Evolutionary conservation across 2,797 vertebrate species (phyloP), one percentile per base, ranked within the genome.

Genomic region (Luscinia luscinia): DNA sequence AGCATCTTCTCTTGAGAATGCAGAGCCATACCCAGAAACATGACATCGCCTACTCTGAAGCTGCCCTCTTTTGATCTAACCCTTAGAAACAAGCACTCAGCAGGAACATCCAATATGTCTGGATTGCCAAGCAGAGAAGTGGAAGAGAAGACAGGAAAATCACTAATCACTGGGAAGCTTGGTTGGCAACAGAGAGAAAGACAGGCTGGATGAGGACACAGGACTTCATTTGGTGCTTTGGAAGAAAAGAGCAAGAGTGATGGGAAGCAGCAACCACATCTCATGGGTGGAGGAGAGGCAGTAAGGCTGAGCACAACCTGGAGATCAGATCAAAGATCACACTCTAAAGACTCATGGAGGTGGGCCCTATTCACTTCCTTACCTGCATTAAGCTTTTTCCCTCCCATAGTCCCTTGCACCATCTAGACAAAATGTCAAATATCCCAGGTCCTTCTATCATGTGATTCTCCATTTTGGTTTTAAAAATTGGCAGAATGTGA

Each of bases 261-360:
- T 30, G 41, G 76, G 80, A 88, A 77, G 77, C 7, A 78, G 52
- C 43, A 59, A 59, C 15, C 23, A 32, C 27, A 27, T n/a, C 49
- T 72, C 12, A 2, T 4, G 18, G 2, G 5, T 0, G 0, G 67
- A 59, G 66, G 26, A 73, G 52, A 63, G 57, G 54, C 15, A 63
- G 61, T 2, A 28, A 59, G 48, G 73, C 55, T 48, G 22, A 73
- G 83, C 14, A 12, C 17, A 77, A 80, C 24, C 9, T 0, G 0
- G 57, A 77, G 54, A 64, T 26, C 24, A 14, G n/a, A 77, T 40
- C 41, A 43, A 88, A 91, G 54, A 75, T 21, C 40, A 34, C 58
- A 78, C 30, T 48, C 27, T 51, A 40, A 67, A 84, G 59, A 34
- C 45, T 90, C 62, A 23, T 34, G 36, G 52, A 83, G n/a, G 12